A percentile compares a stretch with the other conserved stretches of the same genome.
These are phyloP conservation scores for Aldabrachelys gigantea DNA, from an alignment of 2,113 vertebrate species.

Conservation along the genomic window DNA sequence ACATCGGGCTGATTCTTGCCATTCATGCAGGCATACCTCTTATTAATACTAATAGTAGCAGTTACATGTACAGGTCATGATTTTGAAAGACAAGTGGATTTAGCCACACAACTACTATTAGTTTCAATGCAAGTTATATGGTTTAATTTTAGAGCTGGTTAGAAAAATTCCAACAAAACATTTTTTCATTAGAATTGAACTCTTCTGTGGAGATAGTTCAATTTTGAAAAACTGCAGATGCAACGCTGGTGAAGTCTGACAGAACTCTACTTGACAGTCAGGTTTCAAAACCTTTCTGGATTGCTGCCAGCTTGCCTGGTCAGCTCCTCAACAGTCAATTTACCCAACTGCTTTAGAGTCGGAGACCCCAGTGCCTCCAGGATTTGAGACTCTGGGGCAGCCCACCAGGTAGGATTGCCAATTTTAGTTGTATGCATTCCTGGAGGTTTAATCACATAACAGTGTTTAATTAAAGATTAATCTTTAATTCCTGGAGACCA, in stretches of 20 bases:
- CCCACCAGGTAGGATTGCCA: not conserved
- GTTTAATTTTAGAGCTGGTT: not conserved
- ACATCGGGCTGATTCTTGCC: accelerated
- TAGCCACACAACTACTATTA: not conserved
- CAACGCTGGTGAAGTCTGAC: not conserved
- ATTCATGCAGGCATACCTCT: accelerated
- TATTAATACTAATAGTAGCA: not conserved
- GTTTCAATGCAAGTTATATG: not conserved
- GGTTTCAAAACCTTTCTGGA: not conserved
- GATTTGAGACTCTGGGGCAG: not conserved
- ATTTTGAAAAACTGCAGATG: not conserved
- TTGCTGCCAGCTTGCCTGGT: not conserved
- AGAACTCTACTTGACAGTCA: not conserved
- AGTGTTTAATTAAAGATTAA: too few relatives aligned
- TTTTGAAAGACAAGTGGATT: not conserved
- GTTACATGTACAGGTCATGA: accelerated
- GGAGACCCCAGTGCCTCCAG: not conserved
- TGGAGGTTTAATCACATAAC: too few relatives aligned
- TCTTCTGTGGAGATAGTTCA: not conserved
- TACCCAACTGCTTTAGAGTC: not conserved
- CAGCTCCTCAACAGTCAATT: not conserved
- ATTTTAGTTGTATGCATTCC: too few relatives aligned
- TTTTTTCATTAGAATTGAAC: not conserved
- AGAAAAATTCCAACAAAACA: not conserved
- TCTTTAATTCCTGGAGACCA: too few relatives aligned